phyloP scores from a whole-genome alignment of 2,113 vertebrate genomes.

The Entosphenus tridentatus region DNA sequence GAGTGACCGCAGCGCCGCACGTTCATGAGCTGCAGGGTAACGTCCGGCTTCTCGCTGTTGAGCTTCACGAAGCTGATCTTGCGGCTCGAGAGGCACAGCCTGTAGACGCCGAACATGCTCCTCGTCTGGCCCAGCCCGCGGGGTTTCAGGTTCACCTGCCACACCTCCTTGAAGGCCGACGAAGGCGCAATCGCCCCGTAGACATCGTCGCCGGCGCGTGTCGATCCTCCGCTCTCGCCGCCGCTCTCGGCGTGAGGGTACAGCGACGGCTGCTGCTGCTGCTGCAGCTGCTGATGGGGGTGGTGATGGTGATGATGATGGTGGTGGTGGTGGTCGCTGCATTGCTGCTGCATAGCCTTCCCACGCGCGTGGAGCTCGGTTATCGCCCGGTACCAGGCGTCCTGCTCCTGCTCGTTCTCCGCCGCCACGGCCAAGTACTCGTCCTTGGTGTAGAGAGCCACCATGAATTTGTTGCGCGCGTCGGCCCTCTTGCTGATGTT shows the following conservation, averaged over 20 bases:
- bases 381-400: conserved; percentile 61
- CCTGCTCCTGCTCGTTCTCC: conserved; percentile 73
- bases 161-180: conserved; percentile 65
- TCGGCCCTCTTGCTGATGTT: conserved; percentile 88
- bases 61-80: conserved; percentile 74
- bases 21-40: conserved; percentile 82
- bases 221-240: no score
- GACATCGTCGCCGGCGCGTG: conserved; percentile 33
- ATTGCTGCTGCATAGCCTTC: conserved; percentile 20
- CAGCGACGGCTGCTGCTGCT: not conserved
- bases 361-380: conserved; percentile 51
- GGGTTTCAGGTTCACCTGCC: conserved; percentile 82
- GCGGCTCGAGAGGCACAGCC: conserved; percentile 68
- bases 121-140: conserved; percentile 69
- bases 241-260: no score
- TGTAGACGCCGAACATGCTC: conserved; percentile 62
- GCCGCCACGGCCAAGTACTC: conserved; percentile 91
- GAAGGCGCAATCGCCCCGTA: conserved; percentile 52
- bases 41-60: conserved; percentile 60
- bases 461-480: conserved; percentile 79
- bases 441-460: conserved; percentile 87
- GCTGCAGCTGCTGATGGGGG: conserved; percentile 22
- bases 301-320: conserved; percentile 23
- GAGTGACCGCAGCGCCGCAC: conserved; percentile 91
- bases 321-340: conserved; percentile 17